Evolutionary conservation across 2,797 vertebrate genomes (phyloP), one percentile per base, ranked within the genome.

Genomic region (Pseudopleuronectes americanus): DNA sequence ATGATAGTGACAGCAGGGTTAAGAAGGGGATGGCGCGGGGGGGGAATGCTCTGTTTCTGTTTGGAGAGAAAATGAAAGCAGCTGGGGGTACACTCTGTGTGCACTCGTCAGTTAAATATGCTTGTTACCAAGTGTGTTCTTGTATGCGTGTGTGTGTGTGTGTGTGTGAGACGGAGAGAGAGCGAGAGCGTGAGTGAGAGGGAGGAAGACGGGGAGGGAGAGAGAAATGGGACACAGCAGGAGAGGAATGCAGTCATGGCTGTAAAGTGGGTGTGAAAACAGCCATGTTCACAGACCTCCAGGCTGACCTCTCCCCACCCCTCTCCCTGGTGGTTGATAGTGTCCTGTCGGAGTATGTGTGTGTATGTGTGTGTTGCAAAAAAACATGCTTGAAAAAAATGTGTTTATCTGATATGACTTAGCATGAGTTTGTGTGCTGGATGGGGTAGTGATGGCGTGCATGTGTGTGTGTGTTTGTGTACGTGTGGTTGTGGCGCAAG

Each of bases 251-350:
- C 86, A 89, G 87, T 84, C 81, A 86, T 36, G 77, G 87, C 84
- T 88, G 84, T 89, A 88, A 90, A 89, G 85, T 90, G 89, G 84
- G 86, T 90, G 91, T 90, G 87, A 90, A 92, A 91, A 91, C 87
- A 86, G 80, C 76, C 71, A 87, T 86, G 87, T 90, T 89, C 78
- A 49, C 72, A 87, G 84, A 92, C 89, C 89, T 89, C 77, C 22
- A 49, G 9, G 64, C 68, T 82, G 88, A 91, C 89, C 85, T 89
- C 85, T 89, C 64, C 49, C 70, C 83, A 86, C 79, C 76, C 78
- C 67, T 80, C 45, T 77, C 51, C 33, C 69, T 68, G 60, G 76
- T 68, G 64, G 81, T 59, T 76, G 84, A 87, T 80, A 75, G 81
- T 74, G 74, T 76, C 74, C 64, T 82, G 6, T 70, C 28, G 77